Conservation (phyloP, 2,113 vertebrate species). For the Hippocampus zosterae region DNA sequence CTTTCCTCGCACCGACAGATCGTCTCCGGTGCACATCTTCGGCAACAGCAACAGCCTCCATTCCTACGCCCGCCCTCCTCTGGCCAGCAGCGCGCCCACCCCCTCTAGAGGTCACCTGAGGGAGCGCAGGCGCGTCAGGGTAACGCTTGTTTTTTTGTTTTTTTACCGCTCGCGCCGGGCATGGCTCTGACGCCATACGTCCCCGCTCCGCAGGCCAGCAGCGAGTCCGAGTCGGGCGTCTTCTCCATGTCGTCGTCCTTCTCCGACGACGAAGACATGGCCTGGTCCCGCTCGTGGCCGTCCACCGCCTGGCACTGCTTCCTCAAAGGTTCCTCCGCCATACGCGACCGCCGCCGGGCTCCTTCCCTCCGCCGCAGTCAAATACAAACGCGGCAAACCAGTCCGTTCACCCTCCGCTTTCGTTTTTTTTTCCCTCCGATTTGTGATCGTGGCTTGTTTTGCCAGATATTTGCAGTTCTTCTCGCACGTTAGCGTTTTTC, state of each 20-base stretch:
- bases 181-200: no score
- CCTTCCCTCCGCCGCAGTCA: no score
- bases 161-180: no score
- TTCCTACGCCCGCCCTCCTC: slow-evolving; percentile 97
- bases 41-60: slow-evolving; percentile 99
- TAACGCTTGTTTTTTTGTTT: slow-evolving; percentile 29
- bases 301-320: slow-evolving; percentile 97
- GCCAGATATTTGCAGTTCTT: no score
- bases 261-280: slow-evolving; percentile 96
- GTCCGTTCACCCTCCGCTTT: no score
- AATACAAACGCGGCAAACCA: no score
- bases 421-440: no score
- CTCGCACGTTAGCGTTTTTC: no score
- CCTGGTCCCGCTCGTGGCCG: slow-evolving; percentile 98
- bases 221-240: slow-evolving; percentile 94
- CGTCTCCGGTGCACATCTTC: slow-evolving; percentile 97
- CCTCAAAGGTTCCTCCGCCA: slow-evolving; percentile 82
- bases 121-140: slow-evolving; percentile 78
- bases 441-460: no score
- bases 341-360: no score
- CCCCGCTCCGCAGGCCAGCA: slow-evolving; percentile 76
- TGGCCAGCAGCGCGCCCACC: slow-evolving; percentile 76
- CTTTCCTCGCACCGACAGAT: slow-evolving; percentile 68
- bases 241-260: slow-evolving; percentile 98
- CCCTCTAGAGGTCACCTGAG: slow-evolving; percentile 82